A percentile compares a stretch with the other conserved stretches of the same genome.
phyloP scores from a whole-genome alignment of 2,113 vertebrate genomes.

The Ciconia boyciana region DNA sequence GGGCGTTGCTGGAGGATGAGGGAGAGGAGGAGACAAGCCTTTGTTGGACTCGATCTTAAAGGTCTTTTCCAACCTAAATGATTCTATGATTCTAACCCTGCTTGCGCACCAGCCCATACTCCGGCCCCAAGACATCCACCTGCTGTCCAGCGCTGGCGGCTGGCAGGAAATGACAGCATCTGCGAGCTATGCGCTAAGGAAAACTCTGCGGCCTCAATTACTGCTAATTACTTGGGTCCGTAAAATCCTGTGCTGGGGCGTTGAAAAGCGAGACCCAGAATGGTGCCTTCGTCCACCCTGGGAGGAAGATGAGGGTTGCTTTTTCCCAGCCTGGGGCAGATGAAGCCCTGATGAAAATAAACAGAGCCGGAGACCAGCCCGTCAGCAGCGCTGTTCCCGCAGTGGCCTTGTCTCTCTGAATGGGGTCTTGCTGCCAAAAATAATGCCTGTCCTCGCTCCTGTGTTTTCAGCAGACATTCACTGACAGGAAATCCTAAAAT shows the following conservation, averaged over 20 bases:
- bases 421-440: constrained; percentile 40
- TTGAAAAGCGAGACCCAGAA: not conserved
- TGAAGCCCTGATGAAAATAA: constrained; percentile 11
- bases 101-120: not conserved
- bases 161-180: constrained; percentile 45
- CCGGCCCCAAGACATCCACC: not conserved
- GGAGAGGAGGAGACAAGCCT: not conserved
- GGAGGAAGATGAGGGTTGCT: not conserved
- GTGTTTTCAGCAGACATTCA: constrained; percentile 37
- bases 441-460: constrained; percentile 34
- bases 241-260: not conserved
- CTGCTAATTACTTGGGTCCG: not conserved
- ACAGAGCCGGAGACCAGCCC: not conserved
- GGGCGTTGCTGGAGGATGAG: not conserved
- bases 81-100: not conserved
- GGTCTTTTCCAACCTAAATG: not conserved
- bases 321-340: not conserved
- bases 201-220: not conserved
- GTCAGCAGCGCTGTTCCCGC: not conserved
- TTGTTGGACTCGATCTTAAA: not conserved
- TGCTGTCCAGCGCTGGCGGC: not conserved
- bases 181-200: not conserved
- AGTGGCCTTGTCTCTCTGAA: not conserved
- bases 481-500: constrained; percentile 65
- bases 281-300: not conserved